Percentiles rank a stretch among this genome's conserved stretches.
These are phyloP conservation scores for Gephyroberyx darwinii DNA, from an alignment of 2,797 vertebrate genomes.

Conservation along the genomic window DNA sequence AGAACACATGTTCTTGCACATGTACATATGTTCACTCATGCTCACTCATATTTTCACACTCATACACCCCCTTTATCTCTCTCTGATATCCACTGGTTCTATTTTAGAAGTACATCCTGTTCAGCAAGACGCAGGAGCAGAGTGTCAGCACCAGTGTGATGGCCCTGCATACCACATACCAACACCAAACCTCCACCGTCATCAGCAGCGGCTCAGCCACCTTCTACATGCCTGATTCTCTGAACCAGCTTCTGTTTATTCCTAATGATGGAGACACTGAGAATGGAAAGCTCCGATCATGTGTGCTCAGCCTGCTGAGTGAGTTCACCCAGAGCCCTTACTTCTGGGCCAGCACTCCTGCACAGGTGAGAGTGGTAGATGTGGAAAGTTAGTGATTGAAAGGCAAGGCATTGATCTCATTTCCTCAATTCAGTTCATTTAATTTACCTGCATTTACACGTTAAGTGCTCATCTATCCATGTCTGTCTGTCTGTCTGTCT, in stretches of 20 bases:
- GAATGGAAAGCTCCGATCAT: conserved; percentile 38
- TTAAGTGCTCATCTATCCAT: too few species aligned
- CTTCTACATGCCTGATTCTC: conserved; percentile 72
- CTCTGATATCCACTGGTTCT: background rate
- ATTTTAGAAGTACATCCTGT: conserved; percentile 73
- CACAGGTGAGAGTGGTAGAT: conserved; percentile 62
- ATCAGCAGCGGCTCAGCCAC: conserved; percentile 65
- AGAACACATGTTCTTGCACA: conserved; percentile 1
- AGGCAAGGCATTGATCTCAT: background rate
- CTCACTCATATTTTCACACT: background rate
- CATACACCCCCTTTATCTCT: background rate
- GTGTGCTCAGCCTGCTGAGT: conserved; percentile 76
- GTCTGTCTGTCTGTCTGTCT: too few species aligned
- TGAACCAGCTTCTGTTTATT: conserved; percentile 50
- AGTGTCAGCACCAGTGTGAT: conserved; percentile 63
- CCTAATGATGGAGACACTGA: conserved; percentile 6
- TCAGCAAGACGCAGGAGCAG: conserved; percentile 56
- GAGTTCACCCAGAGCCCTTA: conserved; percentile 74
- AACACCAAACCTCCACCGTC: conserved; percentile 46
- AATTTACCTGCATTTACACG: too few species aligned
- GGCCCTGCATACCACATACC: conserved; percentile 59
- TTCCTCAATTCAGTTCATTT: too few species aligned
- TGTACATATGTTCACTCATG: background rate
- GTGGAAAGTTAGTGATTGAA: background rate
- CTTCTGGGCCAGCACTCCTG: conserved; percentile 33